phyloP scores from a whole-genome alignment of 2,113 vertebrate genomes.

The Thamnophis sirtalis region DNA sequence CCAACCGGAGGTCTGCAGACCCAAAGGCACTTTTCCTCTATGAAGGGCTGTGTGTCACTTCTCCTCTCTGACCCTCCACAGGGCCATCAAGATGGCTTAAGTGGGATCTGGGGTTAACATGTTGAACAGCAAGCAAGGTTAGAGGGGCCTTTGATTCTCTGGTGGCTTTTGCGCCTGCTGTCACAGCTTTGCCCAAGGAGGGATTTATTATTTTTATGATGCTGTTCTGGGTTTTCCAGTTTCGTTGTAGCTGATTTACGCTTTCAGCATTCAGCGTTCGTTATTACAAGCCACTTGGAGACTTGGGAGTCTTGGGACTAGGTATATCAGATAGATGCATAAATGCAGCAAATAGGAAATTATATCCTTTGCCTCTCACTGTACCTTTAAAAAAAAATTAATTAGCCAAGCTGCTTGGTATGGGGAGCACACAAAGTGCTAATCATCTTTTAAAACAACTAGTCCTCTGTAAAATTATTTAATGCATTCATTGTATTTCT shows the following conservation, averaged over 20 bases:
- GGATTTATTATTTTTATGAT: not conserved
- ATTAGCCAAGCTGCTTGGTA: not conserved
- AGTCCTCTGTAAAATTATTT: not conserved
- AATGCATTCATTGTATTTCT: not conserved
- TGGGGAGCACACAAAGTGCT: not conserved
- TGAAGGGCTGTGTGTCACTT: rapidly evolving
- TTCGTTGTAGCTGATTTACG: not conserved
- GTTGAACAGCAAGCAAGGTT: not conserved
- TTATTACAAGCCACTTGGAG: not conserved
- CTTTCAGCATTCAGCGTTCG: not conserved
- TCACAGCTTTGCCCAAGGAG: not conserved
- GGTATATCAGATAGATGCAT: not conserved
- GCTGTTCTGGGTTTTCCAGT: not conserved
- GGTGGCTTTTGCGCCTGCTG: not conserved
- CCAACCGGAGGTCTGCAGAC: not conserved
- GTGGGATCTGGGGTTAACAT: not conserved
- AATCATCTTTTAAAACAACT: not conserved
- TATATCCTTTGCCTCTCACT: not conserved
- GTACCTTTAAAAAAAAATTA: not conserved
- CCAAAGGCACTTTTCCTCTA: not conserved
- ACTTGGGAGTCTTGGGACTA: not conserved
- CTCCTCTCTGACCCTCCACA: not conserved
- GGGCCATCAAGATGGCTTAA: not conserved
- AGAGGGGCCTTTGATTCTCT: not conserved
- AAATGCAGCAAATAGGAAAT: not conserved